phyloP scores from a whole-genome alignment of 1,140 invertebrate species.

The Tyrophagus putrescentiae region DNA sequence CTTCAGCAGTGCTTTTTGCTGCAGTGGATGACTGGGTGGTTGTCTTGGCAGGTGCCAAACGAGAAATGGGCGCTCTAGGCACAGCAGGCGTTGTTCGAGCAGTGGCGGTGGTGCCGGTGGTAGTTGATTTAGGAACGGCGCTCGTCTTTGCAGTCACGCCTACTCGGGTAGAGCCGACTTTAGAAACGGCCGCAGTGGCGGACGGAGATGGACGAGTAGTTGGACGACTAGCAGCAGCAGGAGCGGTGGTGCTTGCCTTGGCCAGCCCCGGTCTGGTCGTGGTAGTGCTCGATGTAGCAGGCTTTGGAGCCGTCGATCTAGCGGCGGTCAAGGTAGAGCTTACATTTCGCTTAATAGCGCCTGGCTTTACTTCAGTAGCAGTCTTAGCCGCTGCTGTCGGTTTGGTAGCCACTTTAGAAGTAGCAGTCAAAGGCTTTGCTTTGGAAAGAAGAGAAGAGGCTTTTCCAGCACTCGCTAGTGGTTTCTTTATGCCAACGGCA shows the following conservation, averaged over 20 bases:
- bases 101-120: background rate
- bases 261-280: background rate
- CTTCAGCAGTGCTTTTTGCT: background rate
- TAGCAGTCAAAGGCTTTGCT: background rate
- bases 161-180: slow-evolving; percentile 7
- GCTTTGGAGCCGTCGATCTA: background rate
- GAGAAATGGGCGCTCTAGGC: too few species aligned
- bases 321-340: background rate
- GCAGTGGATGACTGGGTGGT: background rate
- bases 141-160: background rate
- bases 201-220: background rate
- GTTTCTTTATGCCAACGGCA: background rate
- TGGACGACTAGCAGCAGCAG: background rate
- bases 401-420: background rate
- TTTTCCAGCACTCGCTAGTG: background rate
- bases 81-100: background rate
- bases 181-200: background rate
- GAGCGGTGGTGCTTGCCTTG: background rate
- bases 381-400: background rate
- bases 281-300: background rate
- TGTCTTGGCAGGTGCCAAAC: too few species aligned
- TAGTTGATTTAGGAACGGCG: background rate
- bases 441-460: too few species aligned
- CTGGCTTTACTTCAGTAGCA: background rate
- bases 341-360: too few species aligned